Percentiles rank a stretch among this genome's conserved stretches.
These are phyloP conservation scores for Ypsolopha sequella DNA, from an alignment of 2,888 invertebrate species.

Conservation along the genomic window DNA sequence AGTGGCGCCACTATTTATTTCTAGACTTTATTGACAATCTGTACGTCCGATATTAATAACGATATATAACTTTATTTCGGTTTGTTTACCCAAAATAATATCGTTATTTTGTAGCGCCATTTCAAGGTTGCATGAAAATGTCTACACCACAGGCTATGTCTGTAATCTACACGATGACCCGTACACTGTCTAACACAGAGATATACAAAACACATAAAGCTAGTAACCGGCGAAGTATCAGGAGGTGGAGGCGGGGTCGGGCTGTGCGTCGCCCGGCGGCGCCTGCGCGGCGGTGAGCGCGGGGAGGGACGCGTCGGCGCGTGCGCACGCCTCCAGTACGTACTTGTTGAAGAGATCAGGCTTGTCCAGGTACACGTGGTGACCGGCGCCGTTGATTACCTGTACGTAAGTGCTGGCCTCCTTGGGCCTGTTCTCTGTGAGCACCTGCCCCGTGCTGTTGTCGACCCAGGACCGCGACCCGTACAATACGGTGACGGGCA, in stretches of 20 bases:
- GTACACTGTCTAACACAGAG: no score
- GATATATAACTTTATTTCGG: no score
- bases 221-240: slow-evolving; percentile 8
- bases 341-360: slow-evolving; percentile 88
- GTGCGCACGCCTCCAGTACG: slow-evolving; percentile 79
- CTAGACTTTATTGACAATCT: no score
- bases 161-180: no score
- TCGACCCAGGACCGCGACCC: slow-evolving; percentile 97
- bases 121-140: no score
- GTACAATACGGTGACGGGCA: slow-evolving; percentile 92
- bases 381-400: slow-evolving; percentile 90
- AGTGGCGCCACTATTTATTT: no score
- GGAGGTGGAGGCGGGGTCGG: slow-evolving; percentile 11
- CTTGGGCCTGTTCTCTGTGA: slow-evolving; percentile 75
- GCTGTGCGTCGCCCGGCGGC: slow-evolving; percentile 5
- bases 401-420: slow-evolving; percentile 82
- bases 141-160: no score
- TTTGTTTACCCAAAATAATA: no score
- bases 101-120: no score
- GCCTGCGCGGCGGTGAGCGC: slow-evolving; percentile 7
- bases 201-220: no score
- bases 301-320: slow-evolving; percentile 42
- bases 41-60: no score
- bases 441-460: slow-evolving; percentile 82
- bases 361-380: slow-evolving; percentile 95